Conservation (phyloP, 2,888 invertebrate species). For the Rotaria macrura region DNA sequence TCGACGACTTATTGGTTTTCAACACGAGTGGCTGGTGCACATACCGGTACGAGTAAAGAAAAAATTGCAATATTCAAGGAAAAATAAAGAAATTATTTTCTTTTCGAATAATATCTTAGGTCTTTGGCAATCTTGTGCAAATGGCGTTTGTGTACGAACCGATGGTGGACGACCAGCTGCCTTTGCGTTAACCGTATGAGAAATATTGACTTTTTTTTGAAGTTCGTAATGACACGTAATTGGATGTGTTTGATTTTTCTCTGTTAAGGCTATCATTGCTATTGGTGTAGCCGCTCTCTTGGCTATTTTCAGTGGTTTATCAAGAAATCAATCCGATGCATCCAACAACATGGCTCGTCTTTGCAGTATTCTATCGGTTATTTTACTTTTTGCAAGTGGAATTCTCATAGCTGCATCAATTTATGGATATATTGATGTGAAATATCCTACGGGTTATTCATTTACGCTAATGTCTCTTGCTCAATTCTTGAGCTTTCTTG, state of each 20-base stretch:
- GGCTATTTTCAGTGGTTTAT: neutral
- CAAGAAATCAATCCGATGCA: neutral
- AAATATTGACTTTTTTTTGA: neutral
- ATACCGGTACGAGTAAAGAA: no score
- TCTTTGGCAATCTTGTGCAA: neutral
- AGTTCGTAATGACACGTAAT: no score
- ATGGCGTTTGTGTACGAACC: neutral
- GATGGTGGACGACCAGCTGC: neutral
- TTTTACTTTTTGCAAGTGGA: conserved; percentile 17
- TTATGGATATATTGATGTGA: no score
- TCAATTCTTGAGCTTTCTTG: neutral
- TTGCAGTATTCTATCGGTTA: neutral
- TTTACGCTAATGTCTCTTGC: conserved; percentile 3
- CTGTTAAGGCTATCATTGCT: neutral
- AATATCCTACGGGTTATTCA: neutral
- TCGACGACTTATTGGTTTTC: conserved; percentile 4
- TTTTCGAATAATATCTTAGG: neutral
- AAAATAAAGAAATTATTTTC: no score
- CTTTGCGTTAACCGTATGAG: neutral
- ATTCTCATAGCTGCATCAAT: neutral
- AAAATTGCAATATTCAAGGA: no score
- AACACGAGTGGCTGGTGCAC: neutral
- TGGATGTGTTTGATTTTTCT: no score
- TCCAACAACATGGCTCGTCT: conserved; percentile 14
- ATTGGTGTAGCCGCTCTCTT: neutral